A percentile compares a stretch with the other conserved stretches of the same genome.
These are phyloP conservation scores for Perithous albicinctus DNA, from an alignment of 2,888 invertebrate species.

Conservation along the genomic window DNA sequence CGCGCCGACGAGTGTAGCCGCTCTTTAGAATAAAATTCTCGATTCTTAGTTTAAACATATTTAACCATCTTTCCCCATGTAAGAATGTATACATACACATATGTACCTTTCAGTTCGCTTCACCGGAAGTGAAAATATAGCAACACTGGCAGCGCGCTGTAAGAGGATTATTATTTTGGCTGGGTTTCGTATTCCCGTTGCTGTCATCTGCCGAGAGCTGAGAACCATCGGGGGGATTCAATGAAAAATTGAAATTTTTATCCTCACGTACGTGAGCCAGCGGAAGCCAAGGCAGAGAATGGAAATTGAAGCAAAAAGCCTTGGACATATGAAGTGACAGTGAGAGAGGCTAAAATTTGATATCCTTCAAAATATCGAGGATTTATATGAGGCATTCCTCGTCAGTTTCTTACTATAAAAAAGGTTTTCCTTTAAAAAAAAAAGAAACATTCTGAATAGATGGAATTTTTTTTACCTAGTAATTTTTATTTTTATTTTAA, in stretches of 20 bases:
- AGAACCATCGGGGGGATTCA: background rate
- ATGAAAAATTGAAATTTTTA: slow-evolving; percentile 27
- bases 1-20: slow-evolving; percentile 19
- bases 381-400: no score
- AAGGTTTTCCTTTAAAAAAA: no score
- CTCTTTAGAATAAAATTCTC: slow-evolving; percentile 51
- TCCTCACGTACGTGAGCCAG: slow-evolving; percentile 18
- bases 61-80: background rate
- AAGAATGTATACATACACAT: no score
- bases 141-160: background rate
- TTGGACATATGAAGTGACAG: background rate
- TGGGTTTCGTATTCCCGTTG: slow-evolving; percentile 2
- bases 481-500: no score
- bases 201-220: background rate
- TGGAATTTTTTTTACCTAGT: no score
- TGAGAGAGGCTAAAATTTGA: background rate
- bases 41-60: slow-evolving; percentile 11
- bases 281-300: background rate
- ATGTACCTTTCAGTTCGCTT: background rate
- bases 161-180: slow-evolving; percentile 3
- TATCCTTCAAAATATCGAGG: slow-evolving; percentile 3
- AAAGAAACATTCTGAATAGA: no score
- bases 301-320: slow-evolving; percentile 3
- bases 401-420: no score
- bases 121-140: background rate